Base-by-base conservation (phyloP, 2,888 invertebrate genomes). In the Cacoxenus indagator region DNA sequence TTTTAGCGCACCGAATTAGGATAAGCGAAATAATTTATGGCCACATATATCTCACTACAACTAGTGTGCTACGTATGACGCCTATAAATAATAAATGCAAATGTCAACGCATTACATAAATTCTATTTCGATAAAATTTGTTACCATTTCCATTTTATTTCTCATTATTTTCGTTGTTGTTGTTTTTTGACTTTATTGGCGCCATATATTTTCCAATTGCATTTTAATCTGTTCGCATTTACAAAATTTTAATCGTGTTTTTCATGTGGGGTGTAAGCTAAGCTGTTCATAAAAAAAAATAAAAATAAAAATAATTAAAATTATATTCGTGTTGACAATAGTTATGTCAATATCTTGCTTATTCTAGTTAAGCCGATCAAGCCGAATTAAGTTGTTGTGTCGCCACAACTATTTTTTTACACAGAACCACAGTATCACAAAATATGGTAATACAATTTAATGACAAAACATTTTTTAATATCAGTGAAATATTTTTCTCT, bases 11-110 rank as follows among this genome's bases (percentile, higher is more conserved):
- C 72, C 76, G 74, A 81, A 78, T 83, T 82, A 74, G 75, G 73
- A 71, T 82, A 76, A 82, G 73, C 78, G 70, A 67, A 80, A 74
- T 80, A 76, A 83, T 83, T 80, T 80, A 80, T 83, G 74, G 77
- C 65, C 74, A 71, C 77, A 83, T 83, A 83, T 80, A 80, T 80
- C 80, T 76, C 68, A 27, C 70, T 69, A n/a, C 69, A 69, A 69
- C 22, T 43, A 31, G 45, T 62, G 17, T 62, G 27, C n/a, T 62
- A 24, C 26, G 11, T 45, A 62, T 22, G 11, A 14, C 24, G 43
- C 43, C 1, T 45, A 22, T 62, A 62, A 62, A 62, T 62, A 45
- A 62, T 62, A 62, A 22, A 62, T 62, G 61, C 45, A 62, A 62
- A 62, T 62, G 61, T 62, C 61, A 45, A 62, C 43, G 61, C 45